A percentile compares a stretch with the other conserved stretches of the same genome.
Evolutionary conservation across 2,113 vertebrate species (phyloP).

Genomic region (Myodes glareolus): DNA sequence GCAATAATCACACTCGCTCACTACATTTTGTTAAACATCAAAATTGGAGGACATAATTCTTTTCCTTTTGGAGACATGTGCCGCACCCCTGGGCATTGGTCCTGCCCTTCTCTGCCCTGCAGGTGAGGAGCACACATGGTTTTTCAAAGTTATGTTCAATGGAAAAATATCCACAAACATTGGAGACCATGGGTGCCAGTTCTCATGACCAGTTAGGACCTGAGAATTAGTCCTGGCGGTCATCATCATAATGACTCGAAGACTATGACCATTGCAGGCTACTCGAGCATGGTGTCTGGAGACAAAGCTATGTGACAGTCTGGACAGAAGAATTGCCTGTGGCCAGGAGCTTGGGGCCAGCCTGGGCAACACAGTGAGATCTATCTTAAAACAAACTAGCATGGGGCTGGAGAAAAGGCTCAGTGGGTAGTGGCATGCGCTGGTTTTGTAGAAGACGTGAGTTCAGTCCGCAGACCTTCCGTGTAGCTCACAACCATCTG

Average conservation of each 20-base stretch:
- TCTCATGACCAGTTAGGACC: background rate
- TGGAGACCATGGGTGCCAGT: background rate
- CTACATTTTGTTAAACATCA: background rate
- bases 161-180: background rate
- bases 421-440: too few relatives aligned
- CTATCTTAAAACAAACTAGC: background rate
- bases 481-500: background rate
- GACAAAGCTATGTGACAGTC: too few relatives aligned
- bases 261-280: background rate
- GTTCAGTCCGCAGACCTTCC: background rate
- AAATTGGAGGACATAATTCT: background rate
- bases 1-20: background rate
- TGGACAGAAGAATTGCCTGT: background rate
- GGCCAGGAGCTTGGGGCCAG: background rate
- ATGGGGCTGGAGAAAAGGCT: background rate
- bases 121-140: background rate
- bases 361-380: background rate
- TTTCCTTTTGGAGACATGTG: background rate
- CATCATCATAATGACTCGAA: background rate
- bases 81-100: background rate
- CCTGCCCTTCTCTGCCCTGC: background rate
- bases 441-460: too few relatives aligned
- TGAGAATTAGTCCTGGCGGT: background rate
- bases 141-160: slow-evolving; percentile 27
- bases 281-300: background rate